These are phyloP conservation scores for Caenorhabditis remanei DNA, from an alignment of 1,140 invertebrate species.

Conservation along the genomic window DNA sequence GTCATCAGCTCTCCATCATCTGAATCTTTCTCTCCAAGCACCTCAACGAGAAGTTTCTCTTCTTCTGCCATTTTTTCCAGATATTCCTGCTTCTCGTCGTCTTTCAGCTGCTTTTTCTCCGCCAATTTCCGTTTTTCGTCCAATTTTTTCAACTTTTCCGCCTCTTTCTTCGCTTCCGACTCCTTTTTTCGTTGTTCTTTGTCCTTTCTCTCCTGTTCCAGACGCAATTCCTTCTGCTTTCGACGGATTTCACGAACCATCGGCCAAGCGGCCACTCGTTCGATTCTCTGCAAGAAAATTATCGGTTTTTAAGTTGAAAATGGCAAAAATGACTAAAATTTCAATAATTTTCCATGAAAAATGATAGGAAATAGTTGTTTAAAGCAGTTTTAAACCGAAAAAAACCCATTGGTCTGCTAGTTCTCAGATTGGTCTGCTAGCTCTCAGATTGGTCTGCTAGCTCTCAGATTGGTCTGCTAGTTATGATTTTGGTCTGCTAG, in stretches of 20 bases:
- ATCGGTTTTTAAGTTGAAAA: no score
- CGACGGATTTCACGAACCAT: not conserved
- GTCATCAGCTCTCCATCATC: not conserved
- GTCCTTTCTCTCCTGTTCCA: not conserved
- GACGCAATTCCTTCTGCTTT: not conserved
- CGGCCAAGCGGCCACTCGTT: not conserved
- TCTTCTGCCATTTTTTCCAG: slow-evolving; percentile 12
- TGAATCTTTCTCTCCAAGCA: not conserved
- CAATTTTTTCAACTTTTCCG: not conserved
- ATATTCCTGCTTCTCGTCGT: slow-evolving; percentile 22
- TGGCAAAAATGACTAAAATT: no score
- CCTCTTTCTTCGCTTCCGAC: not conserved
- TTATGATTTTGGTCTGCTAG: no score
- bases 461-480: no score
- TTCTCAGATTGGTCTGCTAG: no score
- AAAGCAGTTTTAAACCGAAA: no score
- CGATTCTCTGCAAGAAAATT: not conserved
- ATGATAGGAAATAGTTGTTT: no score
- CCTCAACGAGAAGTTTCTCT: not conserved
- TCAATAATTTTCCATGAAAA: no score
- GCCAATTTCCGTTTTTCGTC: not conserved
- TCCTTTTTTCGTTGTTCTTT: not conserved
- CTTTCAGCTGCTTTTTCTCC: slow-evolving; percentile 27
- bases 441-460: no score
- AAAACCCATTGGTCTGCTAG: no score